Evolutionary conservation across 2,797 vertebrate genomes (phyloP).

Genomic region (Epinephelus malabaricus): DNA sequence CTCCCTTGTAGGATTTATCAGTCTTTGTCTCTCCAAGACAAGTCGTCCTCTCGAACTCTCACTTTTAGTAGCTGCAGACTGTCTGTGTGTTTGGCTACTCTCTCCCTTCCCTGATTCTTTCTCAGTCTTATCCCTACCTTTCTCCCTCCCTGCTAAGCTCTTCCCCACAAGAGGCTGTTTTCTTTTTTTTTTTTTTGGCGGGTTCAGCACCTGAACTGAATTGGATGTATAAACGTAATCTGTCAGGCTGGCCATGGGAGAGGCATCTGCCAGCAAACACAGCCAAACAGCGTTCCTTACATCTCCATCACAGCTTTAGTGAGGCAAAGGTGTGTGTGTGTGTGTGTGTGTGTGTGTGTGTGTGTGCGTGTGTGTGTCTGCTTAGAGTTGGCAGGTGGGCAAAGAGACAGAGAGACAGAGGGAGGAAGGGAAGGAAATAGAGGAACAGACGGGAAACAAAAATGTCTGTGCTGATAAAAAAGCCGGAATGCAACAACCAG

Average conservation of each 20-base stretch:
- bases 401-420: constrained; percentile 38
- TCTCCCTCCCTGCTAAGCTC: constrained; percentile 39
- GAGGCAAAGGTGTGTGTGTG: constrained; percentile 41
- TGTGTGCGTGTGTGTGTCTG: constrained; percentile 16
- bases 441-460: constrained; percentile 36
- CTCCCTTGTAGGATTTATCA: constrained; percentile 49
- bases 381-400: constrained; percentile 55
- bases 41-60: constrained; percentile 61
- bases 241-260: constrained; percentile 45
- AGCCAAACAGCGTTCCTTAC: constrained; percentile 62
- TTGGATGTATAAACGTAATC: constrained; percentile 67
- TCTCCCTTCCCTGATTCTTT: constrained; percentile 40
- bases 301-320: constrained; percentile 58
- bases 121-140: constrained; percentile 36
- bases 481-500: neutral
- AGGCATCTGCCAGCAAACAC: constrained; percentile 54
- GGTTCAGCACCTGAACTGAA: constrained; percentile 71
- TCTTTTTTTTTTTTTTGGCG: constrained; percentile 35
- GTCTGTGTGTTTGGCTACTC: constrained; percentile 30
- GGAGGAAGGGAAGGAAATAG: constrained; percentile 21
- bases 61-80: constrained; percentile 46
- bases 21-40: constrained; percentile 51
- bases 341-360: constrained; percentile 27
- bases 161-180: constrained; percentile 44
- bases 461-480: constrained; percentile 15